phyloP scores from a whole-genome alignment of 2,797 vertebrate genomes.

The Mycteria americana region DNA sequence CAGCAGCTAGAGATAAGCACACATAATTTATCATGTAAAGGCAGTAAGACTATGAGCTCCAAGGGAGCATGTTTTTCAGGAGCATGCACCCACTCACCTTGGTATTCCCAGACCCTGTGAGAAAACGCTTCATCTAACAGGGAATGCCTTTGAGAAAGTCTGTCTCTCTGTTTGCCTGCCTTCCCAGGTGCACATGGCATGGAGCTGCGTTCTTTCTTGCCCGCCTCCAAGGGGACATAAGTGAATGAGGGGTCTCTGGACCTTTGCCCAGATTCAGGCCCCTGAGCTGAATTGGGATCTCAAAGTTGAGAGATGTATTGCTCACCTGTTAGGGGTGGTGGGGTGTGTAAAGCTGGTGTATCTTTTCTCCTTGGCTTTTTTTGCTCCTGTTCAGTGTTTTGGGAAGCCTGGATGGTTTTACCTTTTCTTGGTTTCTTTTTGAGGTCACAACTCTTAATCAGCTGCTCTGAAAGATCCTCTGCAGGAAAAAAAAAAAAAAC shows the following conservation, averaged over 20 bases:
- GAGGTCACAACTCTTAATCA: conserved; percentile 75
- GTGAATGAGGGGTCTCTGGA: not conserved
- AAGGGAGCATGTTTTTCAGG: not conserved
- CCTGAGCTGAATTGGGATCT: not conserved
- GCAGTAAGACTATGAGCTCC: not conserved
- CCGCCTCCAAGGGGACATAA: not conserved
- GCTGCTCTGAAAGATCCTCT: conserved; percentile 77
- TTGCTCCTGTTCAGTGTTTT: conserved; percentile 76
- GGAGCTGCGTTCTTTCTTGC: not conserved
- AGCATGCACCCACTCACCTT: not conserved
- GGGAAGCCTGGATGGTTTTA: conserved; percentile 51
- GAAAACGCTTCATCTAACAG: not conserved
- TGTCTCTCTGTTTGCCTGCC: not conserved
- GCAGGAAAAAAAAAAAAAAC: not conserved
- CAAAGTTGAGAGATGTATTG: not conserved
- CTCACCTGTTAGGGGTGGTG: conserved; percentile 84
- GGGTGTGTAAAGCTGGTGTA: conserved; percentile 81
- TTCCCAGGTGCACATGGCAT: not conserved
- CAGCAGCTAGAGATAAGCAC: not conserved
- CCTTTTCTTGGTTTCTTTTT: conserved; percentile 71
- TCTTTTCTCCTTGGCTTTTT: conserved; percentile 91
- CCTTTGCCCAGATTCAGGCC: not conserved
- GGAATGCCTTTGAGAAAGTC: not conserved
- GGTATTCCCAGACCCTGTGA: not conserved
- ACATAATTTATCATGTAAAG: not conserved